Percentiles rank a stretch among this genome's conserved stretches.
phyloP scores from a whole-genome alignment of 2,888 invertebrate species.

The Cryptus viduatorius region DNA sequence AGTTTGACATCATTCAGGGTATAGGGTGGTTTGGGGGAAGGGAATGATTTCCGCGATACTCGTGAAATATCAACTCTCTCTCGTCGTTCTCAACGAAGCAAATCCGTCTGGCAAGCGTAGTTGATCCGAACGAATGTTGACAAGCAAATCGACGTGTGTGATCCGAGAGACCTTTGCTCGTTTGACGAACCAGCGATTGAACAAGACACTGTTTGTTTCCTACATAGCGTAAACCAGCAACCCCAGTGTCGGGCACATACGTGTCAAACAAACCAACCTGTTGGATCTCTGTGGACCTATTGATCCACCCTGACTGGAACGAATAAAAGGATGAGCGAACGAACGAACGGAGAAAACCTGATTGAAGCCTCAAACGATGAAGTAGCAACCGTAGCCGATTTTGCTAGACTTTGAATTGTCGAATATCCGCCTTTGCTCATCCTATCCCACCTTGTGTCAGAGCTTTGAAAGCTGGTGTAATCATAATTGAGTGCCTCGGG shows the following conservation, averaged over 20 bases:
- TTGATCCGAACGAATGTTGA: conserved; percentile 26
- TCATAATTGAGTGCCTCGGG: conserved; percentile 57
- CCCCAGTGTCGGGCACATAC: conserved; percentile 26
- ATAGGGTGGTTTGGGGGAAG: too few relatives aligned
- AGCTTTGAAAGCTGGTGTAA: conserved; percentile 16
- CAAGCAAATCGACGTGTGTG: conserved; percentile 37
- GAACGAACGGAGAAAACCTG: not conserved
- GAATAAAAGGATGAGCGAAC: conserved; percentile 21
- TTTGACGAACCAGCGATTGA: conserved; percentile 45
- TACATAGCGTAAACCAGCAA: conserved; percentile 2
- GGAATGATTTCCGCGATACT: not conserved
- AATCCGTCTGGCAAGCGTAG: not conserved
- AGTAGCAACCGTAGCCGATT: not conserved
- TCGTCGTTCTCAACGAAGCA: not conserved
- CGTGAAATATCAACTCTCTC: not conserved
- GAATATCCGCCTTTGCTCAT: conserved; percentile 10
- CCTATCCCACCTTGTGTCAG: not conserved
- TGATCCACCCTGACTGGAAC: conserved; percentile 33
- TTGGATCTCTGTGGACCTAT: conserved; percentile 51
- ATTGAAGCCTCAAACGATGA: conserved; percentile 6
- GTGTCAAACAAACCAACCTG: conserved; percentile 64
- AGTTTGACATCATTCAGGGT: not conserved
- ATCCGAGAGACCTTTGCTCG: conserved; percentile 28
- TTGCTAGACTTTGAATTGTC: not conserved
- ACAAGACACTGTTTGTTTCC: conserved; percentile 54